Evolutionary conservation across 2,797 vertebrate genomes (phyloP).

Genomic region (Phoeniculus purpureus): DNA sequence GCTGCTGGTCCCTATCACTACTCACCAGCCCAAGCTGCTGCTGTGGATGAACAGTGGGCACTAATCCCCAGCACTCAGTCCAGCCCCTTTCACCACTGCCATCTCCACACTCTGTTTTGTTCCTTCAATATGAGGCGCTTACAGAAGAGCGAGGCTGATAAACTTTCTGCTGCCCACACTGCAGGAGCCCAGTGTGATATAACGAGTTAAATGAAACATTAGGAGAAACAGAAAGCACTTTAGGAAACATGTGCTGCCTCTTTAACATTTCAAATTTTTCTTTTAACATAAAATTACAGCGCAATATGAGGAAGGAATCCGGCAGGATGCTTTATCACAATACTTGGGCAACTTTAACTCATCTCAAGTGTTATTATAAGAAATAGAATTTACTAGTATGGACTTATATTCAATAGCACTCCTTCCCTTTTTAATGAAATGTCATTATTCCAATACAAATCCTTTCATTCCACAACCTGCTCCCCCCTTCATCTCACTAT

Average conservation of each 20-base stretch:
- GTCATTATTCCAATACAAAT: constrained; percentile 92
- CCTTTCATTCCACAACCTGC: constrained; percentile 84
- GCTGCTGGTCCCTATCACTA: not conserved
- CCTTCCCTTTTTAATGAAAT: constrained; percentile 90
- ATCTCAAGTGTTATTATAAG: constrained; percentile 86
- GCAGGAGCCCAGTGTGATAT: constrained; percentile 41
- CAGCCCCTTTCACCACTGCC: not conserved
- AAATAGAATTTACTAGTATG: constrained; percentile 86
- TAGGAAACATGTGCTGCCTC: constrained; percentile 64
- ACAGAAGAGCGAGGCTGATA: constrained; percentile 32
- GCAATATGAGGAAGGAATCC: constrained; percentile 68
- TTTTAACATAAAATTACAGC: constrained; percentile 79
- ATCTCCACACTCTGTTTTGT: constrained; percentile 27
- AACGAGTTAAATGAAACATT: constrained; percentile 68
- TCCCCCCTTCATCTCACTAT: constrained; percentile 82
- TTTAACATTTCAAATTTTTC: constrained; percentile 76
- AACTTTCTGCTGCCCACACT: constrained; percentile 29
- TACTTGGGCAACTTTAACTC: constrained; percentile 82
- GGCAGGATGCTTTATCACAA: constrained; percentile 79
- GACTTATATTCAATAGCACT: constrained; percentile 83
- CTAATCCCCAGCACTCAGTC: not conserved
- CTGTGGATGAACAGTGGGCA: not conserved
- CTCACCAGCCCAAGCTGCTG: not conserved
- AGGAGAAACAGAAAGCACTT: constrained; percentile 57
- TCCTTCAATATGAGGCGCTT: not conserved